These are phyloP conservation scores for Bradypodion pumilum DNA, from an alignment of 2,797 vertebrate genomes.

Conservation along the genomic window DNA sequence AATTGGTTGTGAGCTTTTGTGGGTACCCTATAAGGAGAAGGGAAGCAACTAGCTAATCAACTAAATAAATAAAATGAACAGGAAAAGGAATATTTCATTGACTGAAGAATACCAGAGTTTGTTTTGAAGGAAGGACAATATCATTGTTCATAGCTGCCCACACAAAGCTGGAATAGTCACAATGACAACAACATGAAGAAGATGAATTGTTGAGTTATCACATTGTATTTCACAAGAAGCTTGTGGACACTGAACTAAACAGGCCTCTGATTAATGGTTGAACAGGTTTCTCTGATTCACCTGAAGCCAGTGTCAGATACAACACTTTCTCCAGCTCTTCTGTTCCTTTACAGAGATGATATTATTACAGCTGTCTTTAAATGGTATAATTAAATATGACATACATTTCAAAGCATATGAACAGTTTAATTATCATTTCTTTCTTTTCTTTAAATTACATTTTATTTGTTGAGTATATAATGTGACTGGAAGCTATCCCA, in stretches of 20 bases:
- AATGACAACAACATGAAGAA: no score
- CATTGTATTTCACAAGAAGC: background rate
- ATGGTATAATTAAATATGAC: conserved; percentile 6
- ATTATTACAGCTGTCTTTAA: background rate
- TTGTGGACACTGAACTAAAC: background rate
- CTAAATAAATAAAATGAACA: no score
- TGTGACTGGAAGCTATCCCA: background rate
- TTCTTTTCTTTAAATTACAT: background rate
- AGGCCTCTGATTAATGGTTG: background rate
- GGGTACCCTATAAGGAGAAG: no score
- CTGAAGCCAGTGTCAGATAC: background rate
- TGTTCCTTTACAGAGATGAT: background rate
- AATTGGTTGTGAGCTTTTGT: no score
- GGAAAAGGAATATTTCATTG: no score
- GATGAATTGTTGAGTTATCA: background rate
- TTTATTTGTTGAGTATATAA: background rate
- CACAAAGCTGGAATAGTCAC: no score
- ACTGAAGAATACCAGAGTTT: no score
- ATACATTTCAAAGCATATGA: background rate
- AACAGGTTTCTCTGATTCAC: background rate
- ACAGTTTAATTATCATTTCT: background rate
- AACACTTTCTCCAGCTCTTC: background rate
- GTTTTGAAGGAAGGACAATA: no score
- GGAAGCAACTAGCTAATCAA: no score
- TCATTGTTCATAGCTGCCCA: no score